Evolutionary conservation across 2,888 invertebrate genomes (phyloP).

Genomic region (Physocephala rufipes): DNA sequence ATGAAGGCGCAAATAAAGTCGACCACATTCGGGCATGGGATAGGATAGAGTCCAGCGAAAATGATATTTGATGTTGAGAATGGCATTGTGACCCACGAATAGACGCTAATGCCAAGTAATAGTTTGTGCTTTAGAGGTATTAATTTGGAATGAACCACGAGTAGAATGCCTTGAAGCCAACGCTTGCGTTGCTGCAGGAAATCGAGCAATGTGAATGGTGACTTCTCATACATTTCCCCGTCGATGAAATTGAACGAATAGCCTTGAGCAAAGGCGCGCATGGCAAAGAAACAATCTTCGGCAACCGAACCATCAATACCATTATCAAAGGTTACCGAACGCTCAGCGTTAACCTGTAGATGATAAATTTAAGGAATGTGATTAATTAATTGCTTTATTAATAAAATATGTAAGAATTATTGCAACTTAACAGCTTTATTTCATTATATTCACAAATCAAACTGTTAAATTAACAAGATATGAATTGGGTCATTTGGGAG

Average conservation of each 20-base stretch:
- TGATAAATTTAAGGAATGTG: conserved; percentile 23
- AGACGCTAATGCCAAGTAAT: conserved; percentile 86
- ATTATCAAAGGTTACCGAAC: conserved; percentile 93
- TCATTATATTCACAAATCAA: too few species aligned
- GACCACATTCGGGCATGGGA: conserved; percentile 82
- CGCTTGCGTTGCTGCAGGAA: conserved; percentile 96
- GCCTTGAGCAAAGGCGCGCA: conserved; percentile 91
- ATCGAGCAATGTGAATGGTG: conserved; percentile 93
- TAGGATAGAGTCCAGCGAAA: conserved; percentile 86
- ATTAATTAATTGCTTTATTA: neutral
- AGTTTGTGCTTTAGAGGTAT: conserved; percentile 83
- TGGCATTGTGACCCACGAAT: conserved; percentile 96
- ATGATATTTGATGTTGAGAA: conserved; percentile 89
- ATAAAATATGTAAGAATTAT: too few species aligned
- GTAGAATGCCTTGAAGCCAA: conserved; percentile 92
- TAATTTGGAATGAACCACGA: conserved; percentile 86
- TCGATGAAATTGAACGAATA: conserved; percentile 95
- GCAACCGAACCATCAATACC: conserved; percentile 97
- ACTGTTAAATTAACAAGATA: too few species aligned
- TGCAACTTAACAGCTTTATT: too few species aligned
- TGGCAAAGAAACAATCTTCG: conserved; percentile 96
- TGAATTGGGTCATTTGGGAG: too few species aligned
- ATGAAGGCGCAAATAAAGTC: conserved; percentile 91
- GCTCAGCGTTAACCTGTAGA: conserved; percentile 86
- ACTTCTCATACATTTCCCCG: conserved; percentile 99